A percentile compares a stretch with the other conserved stretches of the same genome.
phyloP scores from a whole-genome alignment of 2,888 invertebrate species.

The Marronus borbonicus region DNA sequence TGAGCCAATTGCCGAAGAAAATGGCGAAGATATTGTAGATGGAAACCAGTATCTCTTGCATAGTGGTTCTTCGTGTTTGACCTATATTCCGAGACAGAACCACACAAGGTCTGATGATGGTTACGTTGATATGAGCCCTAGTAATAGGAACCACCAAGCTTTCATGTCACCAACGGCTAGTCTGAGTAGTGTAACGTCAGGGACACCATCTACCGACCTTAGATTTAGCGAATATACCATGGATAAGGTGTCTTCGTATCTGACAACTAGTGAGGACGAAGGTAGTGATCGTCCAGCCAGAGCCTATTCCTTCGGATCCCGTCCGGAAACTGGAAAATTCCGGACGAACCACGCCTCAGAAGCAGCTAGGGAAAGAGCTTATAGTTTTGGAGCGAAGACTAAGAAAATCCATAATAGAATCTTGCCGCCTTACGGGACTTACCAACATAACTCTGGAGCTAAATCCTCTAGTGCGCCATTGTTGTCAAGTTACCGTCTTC shows the following conservation, averaged over 20 bases:
- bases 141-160: conserved; percentile 59
- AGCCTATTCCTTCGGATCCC: conserved; percentile 90
- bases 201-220: conserved; percentile 86
- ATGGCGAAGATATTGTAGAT: conserved; percentile 73
- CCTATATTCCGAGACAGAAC: conserved; percentile 81
- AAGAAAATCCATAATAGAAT: conserved; percentile 70
- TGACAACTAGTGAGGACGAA: conserved; percentile 77
- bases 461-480: conserved; percentile 82
- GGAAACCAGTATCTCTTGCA: conserved; percentile 58
- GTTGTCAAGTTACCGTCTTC: conserved; percentile 71
- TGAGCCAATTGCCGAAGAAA: conserved; percentile 79
- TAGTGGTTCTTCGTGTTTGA: conserved; percentile 55
- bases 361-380: conserved; percentile 79
- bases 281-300: conserved; percentile 78
- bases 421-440: conserved; percentile 61
- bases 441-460: conserved; percentile 64
- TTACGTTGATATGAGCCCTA: conserved; percentile 76
- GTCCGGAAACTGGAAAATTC: conserved; percentile 74
- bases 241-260: conserved; percentile 85
- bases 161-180: conserved; percentile 78
- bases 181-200: conserved; percentile 83
- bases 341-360: conserved; percentile 59
- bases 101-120: conserved; percentile 66
- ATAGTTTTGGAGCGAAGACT: conserved; percentile 83
- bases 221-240: conserved; percentile 85